phyloP scores from a whole-genome alignment of 2,113 vertebrate genomes.

The Saguinus imperator region DNA sequence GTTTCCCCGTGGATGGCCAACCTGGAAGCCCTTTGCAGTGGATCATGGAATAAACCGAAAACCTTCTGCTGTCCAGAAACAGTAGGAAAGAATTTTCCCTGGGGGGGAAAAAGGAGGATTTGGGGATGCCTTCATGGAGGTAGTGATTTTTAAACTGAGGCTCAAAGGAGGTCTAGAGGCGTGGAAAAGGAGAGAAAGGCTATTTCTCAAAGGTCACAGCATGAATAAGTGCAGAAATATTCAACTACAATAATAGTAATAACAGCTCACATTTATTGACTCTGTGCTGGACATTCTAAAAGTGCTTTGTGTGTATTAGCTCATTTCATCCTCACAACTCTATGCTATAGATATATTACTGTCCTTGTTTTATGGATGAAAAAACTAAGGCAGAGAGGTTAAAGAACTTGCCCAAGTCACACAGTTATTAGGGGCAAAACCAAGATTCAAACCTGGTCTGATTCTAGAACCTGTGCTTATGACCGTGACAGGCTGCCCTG shows the following conservation, averaged over 20 bases:
- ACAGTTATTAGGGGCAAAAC: background rate
- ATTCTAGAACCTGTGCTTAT: background rate
- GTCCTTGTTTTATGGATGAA: background rate
- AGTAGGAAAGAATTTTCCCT: background rate
- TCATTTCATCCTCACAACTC: background rate
- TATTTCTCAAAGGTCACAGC: background rate
- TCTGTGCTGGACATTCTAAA: background rate
- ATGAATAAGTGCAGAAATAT: background rate
- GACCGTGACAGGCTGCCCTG: background rate
- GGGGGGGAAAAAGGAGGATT: background rate
- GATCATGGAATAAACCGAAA: background rate
- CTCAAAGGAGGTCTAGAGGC: background rate
- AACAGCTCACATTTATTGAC: background rate
- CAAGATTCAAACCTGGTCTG: background rate
- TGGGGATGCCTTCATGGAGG: background rate
- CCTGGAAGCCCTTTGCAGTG: background rate
- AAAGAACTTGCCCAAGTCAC: background rate
- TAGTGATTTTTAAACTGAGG: background rate
- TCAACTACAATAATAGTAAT: background rate
- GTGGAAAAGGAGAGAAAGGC: background rate
- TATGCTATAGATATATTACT: background rate
- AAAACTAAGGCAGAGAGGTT: background rate
- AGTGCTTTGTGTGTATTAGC: background rate
- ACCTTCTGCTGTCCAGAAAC: background rate
- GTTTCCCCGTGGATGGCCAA: background rate